These are phyloP conservation scores for Sinella curviseta DNA, from an alignment of 1,140 invertebrate species.

Conservation along the genomic window DNA sequence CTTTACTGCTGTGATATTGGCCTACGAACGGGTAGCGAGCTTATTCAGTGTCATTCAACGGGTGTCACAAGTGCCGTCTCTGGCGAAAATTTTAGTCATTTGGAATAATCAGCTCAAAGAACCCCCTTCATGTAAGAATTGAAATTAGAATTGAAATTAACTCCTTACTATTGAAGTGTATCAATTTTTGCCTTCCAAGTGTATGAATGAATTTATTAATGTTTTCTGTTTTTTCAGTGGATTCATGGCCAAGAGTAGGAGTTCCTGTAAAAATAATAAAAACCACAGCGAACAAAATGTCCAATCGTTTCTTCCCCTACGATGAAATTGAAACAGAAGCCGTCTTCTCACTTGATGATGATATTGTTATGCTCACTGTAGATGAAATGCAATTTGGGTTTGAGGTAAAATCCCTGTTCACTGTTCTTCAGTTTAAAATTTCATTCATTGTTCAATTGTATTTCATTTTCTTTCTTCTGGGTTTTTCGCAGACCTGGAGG, in stretches of 20 bases:
- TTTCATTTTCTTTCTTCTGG: slow-evolving; percentile 29
- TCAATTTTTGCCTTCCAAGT: neutral
- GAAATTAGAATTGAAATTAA: neutral
- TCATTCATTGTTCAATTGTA: slow-evolving; percentile 4
- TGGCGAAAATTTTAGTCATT: slow-evolving; percentile 82
- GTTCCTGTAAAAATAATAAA: slow-evolving; percentile 88
- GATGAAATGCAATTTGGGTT: slow-evolving; percentile 91
- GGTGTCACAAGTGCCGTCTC: slow-evolving; percentile 76
- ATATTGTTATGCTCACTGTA: slow-evolving; percentile 89
- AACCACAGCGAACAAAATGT: slow-evolving; percentile 87
- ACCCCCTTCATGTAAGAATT: slow-evolving; percentile 71
- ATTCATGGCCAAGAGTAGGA: slow-evolving; percentile 81
- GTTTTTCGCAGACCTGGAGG: slow-evolving; percentile 83
- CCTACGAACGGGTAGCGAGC: slow-evolving; percentile 85
- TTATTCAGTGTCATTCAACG: slow-evolving; percentile 81
- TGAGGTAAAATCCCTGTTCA: slow-evolving; percentile 58
- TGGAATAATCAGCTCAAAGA: slow-evolving; percentile 91
- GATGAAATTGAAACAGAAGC: slow-evolving; percentile 91
- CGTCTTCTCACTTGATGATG: slow-evolving; percentile 87
- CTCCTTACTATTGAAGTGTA: neutral
- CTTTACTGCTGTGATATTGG: slow-evolving; percentile 88
- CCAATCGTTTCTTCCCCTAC: slow-evolving; percentile 91
- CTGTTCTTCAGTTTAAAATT: neutral
- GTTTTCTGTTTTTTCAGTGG: slow-evolving; percentile 60
- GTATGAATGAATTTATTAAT: neutral